Evolutionary conservation across 2,113 vertebrate genomes (phyloP), one percentile per base, ranked within the genome.

Genomic region (Panurus biarmicus): DNA sequence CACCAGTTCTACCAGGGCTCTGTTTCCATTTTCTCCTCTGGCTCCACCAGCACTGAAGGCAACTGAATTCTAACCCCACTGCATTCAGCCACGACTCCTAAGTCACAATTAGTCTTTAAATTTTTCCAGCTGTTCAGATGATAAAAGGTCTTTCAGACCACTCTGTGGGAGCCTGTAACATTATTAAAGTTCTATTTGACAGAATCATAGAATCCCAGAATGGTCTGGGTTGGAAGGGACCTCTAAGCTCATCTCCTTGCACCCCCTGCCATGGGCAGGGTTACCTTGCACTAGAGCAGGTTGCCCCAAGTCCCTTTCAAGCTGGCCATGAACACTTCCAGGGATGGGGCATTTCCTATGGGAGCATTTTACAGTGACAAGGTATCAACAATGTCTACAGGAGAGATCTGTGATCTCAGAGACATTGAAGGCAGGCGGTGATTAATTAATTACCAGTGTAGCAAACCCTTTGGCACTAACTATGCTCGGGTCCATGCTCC

Each of bases 401-500:
- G 31, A 81, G 11, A 79, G 40, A 64, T 6, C 40, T 45, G 62
- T 62, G 65, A 67, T 33, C 70, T 79, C 21, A 33, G 85, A 95
- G 66, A 35, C 75, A 79, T 72, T 65, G 28, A 72, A 78, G 80
- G 85, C 48, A 84, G 29, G 42, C 3, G 76, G 60, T 0, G 7
- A 62, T 33, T 31, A 31, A 58, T 84, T 50, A 89, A 47, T 89
- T 95, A 93, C 56, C 91, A 85, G 53, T 35, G 76, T 74, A 90
- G 61, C 82, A 76, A n/a, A 33, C 70, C 85, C 58, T 75, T 56
- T 62, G 72, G 87, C 58, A 64, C 85, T 93, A 76, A 54, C 89
- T 94, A 25, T 3, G 17, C 67, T 85, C 61, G 78, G 81, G 38
- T 87, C 85, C 21, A 0, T n/a, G 71, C 53, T 90, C 89, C 92